Base-by-base conservation (phyloP, 2,113 vertebrate species). In the Vidua macroura region DNA sequence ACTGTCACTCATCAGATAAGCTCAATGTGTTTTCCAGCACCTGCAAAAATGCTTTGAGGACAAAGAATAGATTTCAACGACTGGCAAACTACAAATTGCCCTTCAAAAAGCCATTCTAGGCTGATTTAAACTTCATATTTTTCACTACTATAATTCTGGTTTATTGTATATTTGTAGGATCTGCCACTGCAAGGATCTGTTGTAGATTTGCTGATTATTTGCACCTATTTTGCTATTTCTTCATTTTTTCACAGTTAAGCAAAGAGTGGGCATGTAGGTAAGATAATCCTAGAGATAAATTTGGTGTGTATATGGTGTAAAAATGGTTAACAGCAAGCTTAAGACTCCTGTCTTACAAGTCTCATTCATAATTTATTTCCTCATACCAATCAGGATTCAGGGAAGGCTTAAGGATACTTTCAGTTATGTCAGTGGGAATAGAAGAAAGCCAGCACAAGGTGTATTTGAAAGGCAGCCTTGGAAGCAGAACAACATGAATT, bases 21-120 rank as follows among this genome's bases (percentile, higher is more conserved):
- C 44, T 74, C 91, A 68, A 84, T 92, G 94, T 86, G 80, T 94
- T 89, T 96, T 92, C 95, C 93, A 94, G 78, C 76, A 97, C 94
- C 92, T 96, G 77, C 78, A 88, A 94, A 91, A 90, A 92, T 35
- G 63, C 31, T 93, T 86, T 84, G 23, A 94, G 85, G 75, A 75
- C 68, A 92, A 94, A 90, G 75, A 93, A 73, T 30, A 83, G 62
- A 49, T 39, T 82, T 87, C 33, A 44, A 72, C 63, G 86, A 63
- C 46, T 25, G 59, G 56, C 56, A 72, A 25, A 37, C 19, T 86
- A 95, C 37, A 83, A 95, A 49, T 1, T 70, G 51, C 33, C 43
- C 46, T 78, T 81, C 37, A 63, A 78, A 96, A 76, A 93, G 41
- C 22, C 56, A 51, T 81, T 88, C 53, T 31, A 53, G 59, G 51